These are phyloP conservation scores for Synergus umbraculus DNA, from an alignment of 2,888 invertebrate species.

Conservation along the genomic window DNA sequence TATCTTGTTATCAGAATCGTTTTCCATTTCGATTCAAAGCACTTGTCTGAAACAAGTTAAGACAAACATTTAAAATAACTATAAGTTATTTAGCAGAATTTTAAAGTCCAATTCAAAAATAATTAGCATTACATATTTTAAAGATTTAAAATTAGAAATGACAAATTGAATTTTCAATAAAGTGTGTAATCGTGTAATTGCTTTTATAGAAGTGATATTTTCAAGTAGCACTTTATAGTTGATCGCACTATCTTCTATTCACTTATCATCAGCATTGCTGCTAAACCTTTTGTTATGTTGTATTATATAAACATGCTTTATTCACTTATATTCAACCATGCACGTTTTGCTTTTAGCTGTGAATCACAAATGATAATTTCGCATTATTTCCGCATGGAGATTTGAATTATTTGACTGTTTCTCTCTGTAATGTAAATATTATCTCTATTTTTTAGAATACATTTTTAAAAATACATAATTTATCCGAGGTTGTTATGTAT, in stretches of 20 bases:
- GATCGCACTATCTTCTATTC: background rate
- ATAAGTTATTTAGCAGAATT: background rate
- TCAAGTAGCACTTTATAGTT: background rate
- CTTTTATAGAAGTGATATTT: background rate
- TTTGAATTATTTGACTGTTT: background rate
- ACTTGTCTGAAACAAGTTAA: slow-evolving; percentile 9
- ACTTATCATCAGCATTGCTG: background rate
- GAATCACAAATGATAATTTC: background rate
- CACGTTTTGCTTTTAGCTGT: slow-evolving; percentile 6
- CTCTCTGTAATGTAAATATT: background rate
- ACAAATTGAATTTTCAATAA: background rate
- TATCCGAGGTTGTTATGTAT: background rate
- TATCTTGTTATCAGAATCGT: background rate
- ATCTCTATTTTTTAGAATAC: background rate
- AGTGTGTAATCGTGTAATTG: background rate
- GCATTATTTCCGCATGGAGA: background rate
- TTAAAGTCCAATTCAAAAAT: background rate
- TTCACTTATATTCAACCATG: background rate
- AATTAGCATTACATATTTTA: background rate
- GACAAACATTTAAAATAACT: background rate
- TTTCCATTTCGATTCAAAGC: slow-evolving; percentile 10
- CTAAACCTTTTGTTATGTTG: background rate
- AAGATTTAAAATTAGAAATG: background rate
- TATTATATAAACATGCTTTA: slow-evolving; percentile 15
- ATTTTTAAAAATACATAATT: background rate